Evolutionary conservation across 2,113 vertebrate species (phyloP), one percentile per base, ranked within the genome.

Genomic region (Pteropus alecto): DNA sequence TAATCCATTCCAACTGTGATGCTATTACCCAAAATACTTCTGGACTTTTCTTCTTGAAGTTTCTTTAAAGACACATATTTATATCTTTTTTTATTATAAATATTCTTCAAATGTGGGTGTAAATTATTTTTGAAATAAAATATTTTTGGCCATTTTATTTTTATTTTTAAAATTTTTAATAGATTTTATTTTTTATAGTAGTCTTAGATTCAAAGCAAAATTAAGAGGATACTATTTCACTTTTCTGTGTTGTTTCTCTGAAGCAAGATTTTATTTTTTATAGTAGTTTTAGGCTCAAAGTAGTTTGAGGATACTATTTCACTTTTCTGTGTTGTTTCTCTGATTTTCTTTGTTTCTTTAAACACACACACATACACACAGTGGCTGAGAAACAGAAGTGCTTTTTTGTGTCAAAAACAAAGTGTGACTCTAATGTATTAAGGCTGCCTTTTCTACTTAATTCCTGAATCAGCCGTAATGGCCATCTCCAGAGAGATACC

Each of bases 121-220:
- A 73, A 51, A 43, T 63, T 93, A 85, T 70, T 74, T 94, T 97
- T 94, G 78, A 90, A 88, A 79, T 89, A 79, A 81, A 94, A n/a
- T 67, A 70, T 56, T 94, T 81, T 54, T 73, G 41, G 82, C 21
- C 3, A 54, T 89, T 81, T 90, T 85, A 60, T 6, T 88, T 88
- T 84, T 76, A 90, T 51, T 87, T 35, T 87, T 41, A 90, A 84
- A 84, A 13, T 30, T 58, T 73, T 85, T 22, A 51, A 81, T 71
- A 78, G 46, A 60, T 54, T 41, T 65, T 83, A 21, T 65, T n/a
- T 91, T 78, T 87, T n/a, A 65, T 28, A 58, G 28, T 7, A 61
- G 16, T 89, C 94, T 86, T 82, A 85, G 11, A 21, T 43, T 83
- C 28, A 74, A 24, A 88, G 58, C 14, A 94, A 70, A 93, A 81